Base-by-base conservation (phyloP, 2,888 invertebrate species). In the Pimpla rufipes region DNA sequence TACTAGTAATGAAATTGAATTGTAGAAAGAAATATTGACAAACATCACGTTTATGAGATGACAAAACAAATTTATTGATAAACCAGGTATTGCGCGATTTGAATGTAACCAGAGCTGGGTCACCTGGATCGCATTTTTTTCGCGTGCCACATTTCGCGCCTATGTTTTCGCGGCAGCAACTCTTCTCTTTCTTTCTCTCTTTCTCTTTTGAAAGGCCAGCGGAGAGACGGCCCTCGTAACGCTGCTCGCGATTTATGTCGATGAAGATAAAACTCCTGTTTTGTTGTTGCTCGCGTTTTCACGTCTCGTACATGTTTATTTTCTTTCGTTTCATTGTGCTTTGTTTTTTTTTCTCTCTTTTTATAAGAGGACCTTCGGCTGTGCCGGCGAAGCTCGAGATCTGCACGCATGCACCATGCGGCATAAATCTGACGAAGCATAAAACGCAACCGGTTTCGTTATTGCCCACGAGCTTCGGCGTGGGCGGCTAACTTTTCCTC, bases 201-300 rank as follows among this genome's bases (percentile, higher is more conserved):
- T n/a, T 5, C 13, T 45, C 45, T 13, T 23, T 45, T 2, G 21
- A 18, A 18, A 45, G 45, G 11, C 23, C 40, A 42, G 21, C n/a
- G 21, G n/a, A 42, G 23, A 21, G 29, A 67, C 11, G 13, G 11
- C 18, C 4, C 23, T 57, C 37, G n/a, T 67, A 11, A 8, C 52
- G 47, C 62, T 50, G 37, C 16, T 57, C 16, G 29, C 45, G 81
- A 81, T 79, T 81, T 82, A 45, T 75, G 80, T 55, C 79, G 82
- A 80, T 84, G 74, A 83, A 79, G 86, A 81, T 83, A 78, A 76
- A 76, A 57, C 52, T 37, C 35, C 11, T 18, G 73, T n/a, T 35
- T 64, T 18, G 23, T 55, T 50, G 64, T 64, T 37, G 55, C 35
- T 57, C 50, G 52, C 55, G 52, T 75, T 57, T 78, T 64, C 37